Base-by-base conservation (phyloP, 2,113 vertebrate species). In the Oceanites oceanicus region DNA sequence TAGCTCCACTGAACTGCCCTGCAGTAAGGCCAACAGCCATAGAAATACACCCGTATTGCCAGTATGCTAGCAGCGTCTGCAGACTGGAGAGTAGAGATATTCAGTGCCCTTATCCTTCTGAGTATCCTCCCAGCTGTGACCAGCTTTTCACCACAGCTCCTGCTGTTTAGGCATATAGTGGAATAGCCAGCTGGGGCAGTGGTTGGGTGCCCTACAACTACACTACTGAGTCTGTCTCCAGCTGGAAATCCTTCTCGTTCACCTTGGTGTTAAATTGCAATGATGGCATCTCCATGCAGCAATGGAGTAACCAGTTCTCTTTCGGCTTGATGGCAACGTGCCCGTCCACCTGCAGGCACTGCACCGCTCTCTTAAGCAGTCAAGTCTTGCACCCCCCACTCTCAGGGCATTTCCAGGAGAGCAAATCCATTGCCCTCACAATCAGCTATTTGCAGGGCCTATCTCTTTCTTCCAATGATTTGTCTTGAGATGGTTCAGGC, bases 51-150 rank as follows among this genome's bases (percentile, higher is more conserved):
- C 9, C 9, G 2, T 15, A 17, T 7, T 61, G 40, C n/a, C 68
- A 53, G 55, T 6, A 44, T 3, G 1, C 25, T 8, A n/a, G 42
- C 50, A 65, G 29, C 9, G 1, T 2, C 2, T 8, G n/a, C 29
- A 34, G 50, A 14, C 38, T 26, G 72, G 36, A 58, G 55, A 73
- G 61, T 2, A 29, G 34, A 34, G 38, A 16, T 18, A 36, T 50
- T 19, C 9, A 7, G 25, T 67, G 73, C 36, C 42, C 55, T 55
- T 22, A 16, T 5, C 47, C 23, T 42, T n/a, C 79, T 38, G 50
- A 85, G 29, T 25, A 47, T 23, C 26, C 29, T 58, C 15, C 36
- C 29, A 27, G 66, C 40, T 66, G 26, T 15, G 16, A 21, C 22
- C 11, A 19, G 27, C 40, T 62, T 63, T 55, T 72, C 25, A 21